Base-by-base conservation (phyloP, 35 echinoderm and acorn worm genomes). In the Ophiothrix spiculata region DNA sequence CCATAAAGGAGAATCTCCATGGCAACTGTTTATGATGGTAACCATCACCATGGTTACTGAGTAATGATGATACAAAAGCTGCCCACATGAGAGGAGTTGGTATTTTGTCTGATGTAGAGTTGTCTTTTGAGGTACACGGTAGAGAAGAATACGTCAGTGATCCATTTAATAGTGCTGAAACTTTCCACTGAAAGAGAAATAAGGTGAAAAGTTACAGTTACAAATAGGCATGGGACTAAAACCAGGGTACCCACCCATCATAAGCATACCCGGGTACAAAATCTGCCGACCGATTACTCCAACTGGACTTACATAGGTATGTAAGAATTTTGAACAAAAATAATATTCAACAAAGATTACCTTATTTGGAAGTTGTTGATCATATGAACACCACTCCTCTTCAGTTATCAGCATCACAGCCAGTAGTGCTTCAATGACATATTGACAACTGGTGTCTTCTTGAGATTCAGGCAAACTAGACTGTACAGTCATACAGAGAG, bases 171-270 rank as follows among this genome's bases (percentile, higher is more conserved):
- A 83, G 36, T 63, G 40, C 38, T 73, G 84, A 38, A 0, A 78
- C 35, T 75, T 81, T 86, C 90, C 90, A 91, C 90, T 92, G 84
- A 31, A 60, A 82, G 76, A 82, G 35, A 35, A 25, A 38, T 60
- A 74, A 77, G 69, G 21, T 33, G 23, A 21, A 78, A 12, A 17
- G 14, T 0, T 35, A n/a, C n/a, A n/a, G n/a, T n/a, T n/a, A n/a
- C n/a, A n/a, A n/a, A n/a, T n/a, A n/a, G n/a, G n/a, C n/a, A n/a
- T n/a, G n/a, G n/a, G n/a, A n/a, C n/a, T n/a, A n/a, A n/a, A n/a
- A n/a, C n/a, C n/a, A n/a, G n/a, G n/a, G n/a, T n/a, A n/a, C n/a
- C n/a, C n/a, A n/a, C n/a, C n/a, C n/a, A n/a, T n/a, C n/a, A n/a
- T n/a, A n/a, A n/a, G n/a, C n/a, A n/a, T n/a, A n/a, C n/a, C n/a